Evolutionary conservation across 2,113 vertebrate genomes (phyloP).

Genomic region (Podilymbus podiceps): DNA sequence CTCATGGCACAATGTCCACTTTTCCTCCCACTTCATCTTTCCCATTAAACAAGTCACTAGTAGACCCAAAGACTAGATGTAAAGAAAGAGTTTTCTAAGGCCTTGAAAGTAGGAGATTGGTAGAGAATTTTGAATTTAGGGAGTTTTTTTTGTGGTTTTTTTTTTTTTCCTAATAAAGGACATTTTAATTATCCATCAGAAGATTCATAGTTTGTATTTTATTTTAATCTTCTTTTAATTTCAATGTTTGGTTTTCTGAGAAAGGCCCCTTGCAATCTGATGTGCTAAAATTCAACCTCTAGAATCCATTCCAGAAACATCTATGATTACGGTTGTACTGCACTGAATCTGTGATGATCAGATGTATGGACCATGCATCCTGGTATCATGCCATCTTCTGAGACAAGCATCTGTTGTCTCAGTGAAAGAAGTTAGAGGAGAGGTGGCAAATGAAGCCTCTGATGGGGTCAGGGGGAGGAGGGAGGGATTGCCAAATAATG

Average conservation of each 20-base stretch:
- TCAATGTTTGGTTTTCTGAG: background rate
- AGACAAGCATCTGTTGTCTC: background rate
- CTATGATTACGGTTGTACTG: background rate
- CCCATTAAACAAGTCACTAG: background rate
- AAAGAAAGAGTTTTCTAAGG: background rate
- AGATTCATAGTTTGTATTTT: background rate
- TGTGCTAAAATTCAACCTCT: background rate
- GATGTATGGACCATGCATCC: background rate
- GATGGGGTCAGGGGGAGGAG: rapidly evolving
- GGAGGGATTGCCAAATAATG: background rate
- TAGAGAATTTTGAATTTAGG: background rate
- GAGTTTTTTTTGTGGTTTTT: too few relatives aligned
- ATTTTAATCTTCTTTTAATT: background rate
- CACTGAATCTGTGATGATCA: background rate
- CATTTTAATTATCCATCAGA: background rate
- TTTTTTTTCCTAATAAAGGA: background rate
- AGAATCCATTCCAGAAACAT: background rate
- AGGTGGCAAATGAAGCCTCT: background rate
- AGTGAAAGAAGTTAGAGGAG: background rate
- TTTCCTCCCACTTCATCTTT: slow-evolving; percentile 6
- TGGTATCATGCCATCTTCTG: background rate
- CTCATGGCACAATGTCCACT: background rate
- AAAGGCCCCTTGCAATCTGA: background rate
- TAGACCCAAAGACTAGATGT: background rate
- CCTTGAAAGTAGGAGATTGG: background rate